Conservation (phyloP, 92 coral and sea anemone genomes). For the Montipora capitata region DNA sequence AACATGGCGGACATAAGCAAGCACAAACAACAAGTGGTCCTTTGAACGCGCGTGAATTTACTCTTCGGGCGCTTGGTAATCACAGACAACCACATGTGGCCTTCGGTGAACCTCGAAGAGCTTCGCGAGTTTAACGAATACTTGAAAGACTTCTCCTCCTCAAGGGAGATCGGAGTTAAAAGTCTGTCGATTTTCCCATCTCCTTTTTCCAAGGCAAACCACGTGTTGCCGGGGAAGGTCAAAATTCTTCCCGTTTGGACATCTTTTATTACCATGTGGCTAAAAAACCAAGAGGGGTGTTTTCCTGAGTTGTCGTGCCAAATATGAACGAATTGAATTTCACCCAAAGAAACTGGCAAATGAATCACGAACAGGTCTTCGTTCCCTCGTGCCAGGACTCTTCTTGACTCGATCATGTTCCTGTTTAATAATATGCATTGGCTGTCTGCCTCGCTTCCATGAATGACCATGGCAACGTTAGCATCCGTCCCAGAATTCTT, state of each 20-base stretch:
- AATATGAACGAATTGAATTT: slow-evolving; percentile 64
- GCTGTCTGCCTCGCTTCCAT: slow-evolving; percentile 87
- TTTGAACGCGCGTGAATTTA: slow-evolving; percentile 84
- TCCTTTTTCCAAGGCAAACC: slow-evolving; percentile 82
- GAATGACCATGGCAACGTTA: slow-evolving; percentile 85
- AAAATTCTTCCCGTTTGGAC: slow-evolving; percentile 46
- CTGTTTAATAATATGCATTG: slow-evolving; percentile 75
- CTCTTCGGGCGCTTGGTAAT: slow-evolving; percentile 78
- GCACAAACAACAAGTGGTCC: slow-evolving; percentile 87
- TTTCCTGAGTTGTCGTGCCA: slow-evolving; percentile 87
- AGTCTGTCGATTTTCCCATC: slow-evolving; percentile 77
- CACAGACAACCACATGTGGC: slow-evolving; percentile 89
- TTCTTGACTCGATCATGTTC: slow-evolving; percentile 75
- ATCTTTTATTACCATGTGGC: slow-evolving; percentile 55
- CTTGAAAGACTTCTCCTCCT: slow-evolving; percentile 39
- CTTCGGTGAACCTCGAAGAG: slow-evolving; percentile 80
- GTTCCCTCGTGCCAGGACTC: slow-evolving; percentile 74
- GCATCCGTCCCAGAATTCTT: slow-evolving; percentile 87
- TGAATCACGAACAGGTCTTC: slow-evolving; percentile 69
- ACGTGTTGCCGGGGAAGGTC: slow-evolving; percentile 69
- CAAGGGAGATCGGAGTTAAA: slow-evolving; percentile 73
- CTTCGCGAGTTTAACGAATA: slow-evolving; percentile 59
- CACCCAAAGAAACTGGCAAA: slow-evolving; percentile 69
- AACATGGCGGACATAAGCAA: slow-evolving; percentile 82
- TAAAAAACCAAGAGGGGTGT: slow-evolving; percentile 84